These are phyloP conservation scores for Potamilus streckersoni DNA, from an alignment of 1,140 invertebrate genomes.

Conservation along the genomic window DNA sequence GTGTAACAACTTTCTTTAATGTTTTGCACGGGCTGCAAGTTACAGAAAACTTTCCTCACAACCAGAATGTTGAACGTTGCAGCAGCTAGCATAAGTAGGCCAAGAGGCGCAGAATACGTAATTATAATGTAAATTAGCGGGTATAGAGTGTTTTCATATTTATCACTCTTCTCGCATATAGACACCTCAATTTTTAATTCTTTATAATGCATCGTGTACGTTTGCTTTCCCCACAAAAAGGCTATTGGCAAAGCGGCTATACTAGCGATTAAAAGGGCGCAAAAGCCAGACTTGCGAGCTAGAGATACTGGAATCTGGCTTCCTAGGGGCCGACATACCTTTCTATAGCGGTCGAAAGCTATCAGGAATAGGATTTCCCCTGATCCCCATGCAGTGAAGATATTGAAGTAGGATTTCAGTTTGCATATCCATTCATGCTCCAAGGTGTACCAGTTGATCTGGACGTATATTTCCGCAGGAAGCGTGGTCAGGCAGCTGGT, in stretches of 20 bases:
- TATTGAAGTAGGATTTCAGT: conserved; percentile 36
- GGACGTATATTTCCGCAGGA: conserved; percentile 44
- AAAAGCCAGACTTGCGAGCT: conserved; percentile 9
- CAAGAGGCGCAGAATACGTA: conserved; percentile 6
- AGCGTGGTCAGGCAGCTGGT: conserved; percentile 40
- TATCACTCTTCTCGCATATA: conserved; percentile 26
- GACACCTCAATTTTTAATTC: not conserved
- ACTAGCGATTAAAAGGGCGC: conserved; percentile 4
- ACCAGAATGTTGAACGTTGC: conserved; percentile 12
- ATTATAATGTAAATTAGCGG: conserved; percentile 15
- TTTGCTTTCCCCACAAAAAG: conserved; percentile 26
- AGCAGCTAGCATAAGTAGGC: conserved; percentile 13
- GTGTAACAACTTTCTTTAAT: no score
- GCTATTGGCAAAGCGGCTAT: conserved; percentile 14
- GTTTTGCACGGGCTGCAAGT: no score
- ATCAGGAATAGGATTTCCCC: conserved; percentile 39
- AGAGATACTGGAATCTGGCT: conserved; percentile 35
- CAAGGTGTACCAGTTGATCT: conserved; percentile 43
- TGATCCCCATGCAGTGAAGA: conserved; percentile 41
- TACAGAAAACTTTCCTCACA: not conserved
- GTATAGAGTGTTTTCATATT: conserved; percentile 22
- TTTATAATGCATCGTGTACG: not conserved
- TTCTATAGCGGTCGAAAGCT: conserved; percentile 43
- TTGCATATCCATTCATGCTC: conserved; percentile 34
- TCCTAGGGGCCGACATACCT: conserved; percentile 41